phyloP scores from a whole-genome alignment of 2,888 invertebrate genomes.

The Pyralis farinalis region DNA sequence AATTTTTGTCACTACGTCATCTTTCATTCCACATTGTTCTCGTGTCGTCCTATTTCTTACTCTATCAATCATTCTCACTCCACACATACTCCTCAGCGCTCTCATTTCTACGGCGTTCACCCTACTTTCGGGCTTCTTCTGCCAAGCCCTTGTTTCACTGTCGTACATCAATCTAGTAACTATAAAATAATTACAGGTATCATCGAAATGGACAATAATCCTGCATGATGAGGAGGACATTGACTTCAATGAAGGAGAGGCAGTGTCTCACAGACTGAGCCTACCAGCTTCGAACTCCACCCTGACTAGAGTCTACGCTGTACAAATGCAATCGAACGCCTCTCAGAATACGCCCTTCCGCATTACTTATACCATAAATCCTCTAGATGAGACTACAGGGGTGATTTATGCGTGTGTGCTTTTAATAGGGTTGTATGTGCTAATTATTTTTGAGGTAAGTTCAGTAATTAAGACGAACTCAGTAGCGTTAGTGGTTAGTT shows the following conservation, averaged over 20 bases:
- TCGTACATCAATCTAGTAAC: no score
- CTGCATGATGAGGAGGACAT: conserved; percentile 79
- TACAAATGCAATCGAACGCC: conserved; percentile 40
- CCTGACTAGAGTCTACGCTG: conserved; percentile 23
- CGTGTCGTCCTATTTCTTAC: no score
- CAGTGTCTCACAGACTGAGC: conserved; percentile 57
- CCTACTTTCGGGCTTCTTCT: no score
- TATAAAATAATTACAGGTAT: conserved; percentile 57
- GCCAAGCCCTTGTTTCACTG: no score
- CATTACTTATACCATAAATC: conserved; percentile 80
- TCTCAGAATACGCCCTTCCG: conserved; percentile 45
- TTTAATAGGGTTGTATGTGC: conserved; percentile 86
- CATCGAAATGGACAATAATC: conserved; percentile 81
- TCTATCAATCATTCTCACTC: no score
- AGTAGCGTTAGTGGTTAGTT: no score
- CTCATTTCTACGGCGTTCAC: no score
- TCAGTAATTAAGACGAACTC: no score
- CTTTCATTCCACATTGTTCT: no score
- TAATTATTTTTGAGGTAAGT: conserved; percentile 93
- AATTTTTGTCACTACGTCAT: no score
- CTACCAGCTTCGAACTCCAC: conserved; percentile 31
- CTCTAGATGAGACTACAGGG: conserved; percentile 84
- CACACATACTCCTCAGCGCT: no score
- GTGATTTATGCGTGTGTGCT: conserved; percentile 87
- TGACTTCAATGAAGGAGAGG: conserved; percentile 78